phyloP scores from a whole-genome alignment of 2,113 vertebrate species.

The Coptodon rendalli region DNA sequence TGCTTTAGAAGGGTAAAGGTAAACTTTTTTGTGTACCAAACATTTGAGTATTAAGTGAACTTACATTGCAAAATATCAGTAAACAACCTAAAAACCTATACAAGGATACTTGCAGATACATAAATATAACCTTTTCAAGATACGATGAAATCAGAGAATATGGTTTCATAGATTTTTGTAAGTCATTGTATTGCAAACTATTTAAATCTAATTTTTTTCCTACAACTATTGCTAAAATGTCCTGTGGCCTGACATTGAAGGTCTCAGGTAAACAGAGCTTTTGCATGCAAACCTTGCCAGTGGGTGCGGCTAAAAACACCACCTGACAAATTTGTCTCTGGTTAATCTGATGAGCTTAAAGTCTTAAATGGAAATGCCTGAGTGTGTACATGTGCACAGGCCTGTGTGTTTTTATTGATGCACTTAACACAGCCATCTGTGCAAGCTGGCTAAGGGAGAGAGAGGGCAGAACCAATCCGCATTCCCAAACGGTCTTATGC shows the following conservation, averaged over 20 bases:
- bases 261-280: not conserved
- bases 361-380: slow-evolving; percentile 59
- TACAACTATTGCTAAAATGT: not conserved
- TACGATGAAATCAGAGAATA: not conserved
- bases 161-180: not conserved
- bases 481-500: slow-evolving; percentile 60
- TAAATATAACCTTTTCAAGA: not conserved
- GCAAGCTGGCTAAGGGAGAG: slow-evolving; percentile 51
- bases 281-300: not conserved
- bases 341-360: slow-evolving; percentile 90
- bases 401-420: slow-evolving; percentile 7
- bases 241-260: not conserved
- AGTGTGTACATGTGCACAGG: not conserved
- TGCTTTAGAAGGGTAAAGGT: not conserved
- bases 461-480: not conserved
- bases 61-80: not conserved
- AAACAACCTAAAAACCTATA: not conserved
- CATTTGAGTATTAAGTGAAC: not conserved
- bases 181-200: not conserved
- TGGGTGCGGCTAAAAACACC: slow-evolving; percentile 38
- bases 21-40: not conserved
- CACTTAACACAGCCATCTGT: slow-evolving; percentile 80
- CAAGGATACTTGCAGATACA: not conserved
- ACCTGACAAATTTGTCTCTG: slow-evolving; percentile 54
- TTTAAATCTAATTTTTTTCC: not conserved